Base-by-base conservation (phyloP, 1,140 invertebrate species). In the Cylas formicarius region DNA sequence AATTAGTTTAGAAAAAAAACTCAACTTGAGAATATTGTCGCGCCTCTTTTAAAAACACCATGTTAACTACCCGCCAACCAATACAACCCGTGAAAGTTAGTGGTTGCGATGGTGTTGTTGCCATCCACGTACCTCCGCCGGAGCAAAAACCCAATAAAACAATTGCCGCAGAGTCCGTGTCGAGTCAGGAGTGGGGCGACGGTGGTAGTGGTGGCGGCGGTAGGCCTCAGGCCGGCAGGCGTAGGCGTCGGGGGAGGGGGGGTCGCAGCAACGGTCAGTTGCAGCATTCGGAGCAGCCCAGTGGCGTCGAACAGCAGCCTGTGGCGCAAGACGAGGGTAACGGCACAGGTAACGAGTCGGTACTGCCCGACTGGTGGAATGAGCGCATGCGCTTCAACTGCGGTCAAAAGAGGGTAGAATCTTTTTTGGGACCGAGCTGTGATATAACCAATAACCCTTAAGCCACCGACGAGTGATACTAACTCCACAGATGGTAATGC, bases 151-250 rank as follows among this genome's bases (percentile, higher is more conserved):
- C n/a, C n/a, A n/a, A n/a, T n/a, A n/a, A n/a, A n/a, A n/a, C n/a
- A n/a, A n/a, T n/a, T n/a, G n/a, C 13, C 61, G 56, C 73, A 75
- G 74, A 75, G 36, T 75, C 72, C 43, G 67, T 75, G 59, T 76
- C 70, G 57, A 75, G 72, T 60, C 69, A 75, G 68, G 77, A 72
- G 60, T 75, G 71, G 57, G 68, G 67, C 58, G 64, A 62, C 31
- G 68, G 65, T 52, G 56, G 65, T 50, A 61, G 63, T 44, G 58
- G 65, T 44, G 17, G 26, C 57, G 62, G 61, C 29, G 67, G 63
- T 51, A 53, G 63, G 51, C 61, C 64, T 45, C 58, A 66, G 44
- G 34, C 56, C 36, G 34, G 57, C 35, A 62, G 65, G 52, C 64
- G 69, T 38, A 62, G 61, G 31, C 69, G 67, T 49, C 47, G 45